These are phyloP conservation scores for Staurois parvus DNA, from an alignment of 2,797 vertebrate genomes.

Conservation along the genomic window DNA sequence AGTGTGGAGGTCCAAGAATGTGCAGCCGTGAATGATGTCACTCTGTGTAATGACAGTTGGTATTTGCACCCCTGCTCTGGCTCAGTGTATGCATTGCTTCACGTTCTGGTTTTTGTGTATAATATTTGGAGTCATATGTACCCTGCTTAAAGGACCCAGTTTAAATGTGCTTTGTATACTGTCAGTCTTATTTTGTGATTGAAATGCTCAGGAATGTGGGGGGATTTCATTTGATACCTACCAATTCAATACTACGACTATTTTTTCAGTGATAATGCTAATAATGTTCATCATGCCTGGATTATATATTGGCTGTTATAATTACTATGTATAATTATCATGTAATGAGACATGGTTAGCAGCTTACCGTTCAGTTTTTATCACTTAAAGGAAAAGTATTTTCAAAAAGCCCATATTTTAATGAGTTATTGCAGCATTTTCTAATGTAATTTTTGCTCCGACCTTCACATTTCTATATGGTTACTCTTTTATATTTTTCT, in stretches of 20 bases:
- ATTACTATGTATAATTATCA: too few species aligned
- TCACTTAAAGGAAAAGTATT: too few species aligned
- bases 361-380: too few species aligned
- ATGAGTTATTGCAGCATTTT: too few species aligned
- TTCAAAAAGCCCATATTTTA: too few species aligned
- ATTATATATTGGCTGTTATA: not conserved
- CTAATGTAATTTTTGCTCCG: too few species aligned
- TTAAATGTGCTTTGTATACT: not conserved
- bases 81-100: constrained; percentile 19
- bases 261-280: not conserved
- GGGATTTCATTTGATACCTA: not conserved
- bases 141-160: not conserved
- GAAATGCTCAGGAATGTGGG: not conserved
- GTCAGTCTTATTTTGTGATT: not conserved
- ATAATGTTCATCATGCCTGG: not conserved
- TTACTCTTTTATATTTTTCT: too few species aligned
- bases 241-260: not conserved
- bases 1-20: constrained; percentile 53
- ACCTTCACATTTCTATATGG: too few species aligned
- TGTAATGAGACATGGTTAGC: too few species aligned
- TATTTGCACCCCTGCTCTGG: constrained; percentile 26
- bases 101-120: constrained; percentile 1
- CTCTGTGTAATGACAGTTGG: constrained; percentile 42
- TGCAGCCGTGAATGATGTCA: constrained; percentile 50
- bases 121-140: constrained; percentile 1